Base-by-base conservation (phyloP, 1,140 invertebrate species). In the Xylocopa sonorina region DNA sequence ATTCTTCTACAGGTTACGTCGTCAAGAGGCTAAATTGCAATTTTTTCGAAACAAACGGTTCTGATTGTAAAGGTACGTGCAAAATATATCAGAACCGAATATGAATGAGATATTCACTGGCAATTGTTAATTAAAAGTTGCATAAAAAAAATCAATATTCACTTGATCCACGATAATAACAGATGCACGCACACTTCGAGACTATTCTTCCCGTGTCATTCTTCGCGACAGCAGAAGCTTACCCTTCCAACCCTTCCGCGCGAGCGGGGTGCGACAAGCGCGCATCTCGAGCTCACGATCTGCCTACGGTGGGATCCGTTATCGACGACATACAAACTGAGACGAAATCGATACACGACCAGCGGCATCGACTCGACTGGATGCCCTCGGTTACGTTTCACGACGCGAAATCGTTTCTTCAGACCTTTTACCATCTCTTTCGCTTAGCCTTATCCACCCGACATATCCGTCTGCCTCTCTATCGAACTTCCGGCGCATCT, bases 311-410 rank as follows among this genome's bases (percentile, higher is more conserved):
- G 69, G 68, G 78, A 83, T 81, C 68, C 69, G 78, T 83, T 86
- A 86, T 74, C 81, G 84, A 74, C 48, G 66, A 62, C 46, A 64
- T 57, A 83, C 51, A 83, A 86, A 72, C 72, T 32, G 43, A 64
- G 64, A 34, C 63, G 81, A 86, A 86, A 86, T 83, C 84, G 85
- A 86, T 86, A 68, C 78, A 34, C 38, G 62, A 18, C 29, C 55
- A 38, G 68, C 55, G 29, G 68, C 83, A 83, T 75, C 77, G 81
- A 81, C 50, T 81, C 68, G 78, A 58, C 43, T 68, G 48, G 73
- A 82, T 75, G 69, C 84, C 64, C 84, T 72, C 46, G 29, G 78
- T 58, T 86, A 84, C 73, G 46, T 75, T 80, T 81, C 71, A 58
- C 81, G 74, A 87, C 78, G 81, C 81, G 75, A 72, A 84, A 76